Evolutionary conservation across 1,140 invertebrate genomes (phyloP).

Genomic region (Ceratina calcarata): DNA sequence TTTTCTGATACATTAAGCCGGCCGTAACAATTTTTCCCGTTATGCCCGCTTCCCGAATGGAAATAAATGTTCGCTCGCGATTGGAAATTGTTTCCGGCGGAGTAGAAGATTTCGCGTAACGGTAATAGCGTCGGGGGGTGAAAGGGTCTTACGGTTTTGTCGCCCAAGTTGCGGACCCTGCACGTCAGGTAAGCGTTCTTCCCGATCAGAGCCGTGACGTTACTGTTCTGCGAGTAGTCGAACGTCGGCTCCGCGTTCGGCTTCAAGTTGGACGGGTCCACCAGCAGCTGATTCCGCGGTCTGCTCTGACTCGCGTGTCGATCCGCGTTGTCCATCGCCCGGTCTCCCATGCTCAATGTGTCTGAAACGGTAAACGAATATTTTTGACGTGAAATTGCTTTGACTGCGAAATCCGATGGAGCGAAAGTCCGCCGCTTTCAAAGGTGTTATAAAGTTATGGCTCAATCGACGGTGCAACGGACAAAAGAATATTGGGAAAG

Average conservation of each 20-base stretch:
- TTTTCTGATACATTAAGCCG: slow-evolving; percentile 20
- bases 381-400: too few species aligned
- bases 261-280: slow-evolving; percentile 70
- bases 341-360: slow-evolving; percentile 77
- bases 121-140: too few species aligned
- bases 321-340: slow-evolving; percentile 73
- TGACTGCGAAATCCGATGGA: too few species aligned
- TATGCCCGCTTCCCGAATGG: slow-evolving; percentile 3
- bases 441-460: too few species aligned
- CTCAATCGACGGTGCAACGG: too few species aligned
- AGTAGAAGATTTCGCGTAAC: background rate
- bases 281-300: slow-evolving; percentile 77
- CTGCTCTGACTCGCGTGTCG: slow-evolving; percentile 71
- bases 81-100: background rate
- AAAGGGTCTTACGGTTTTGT: slow-evolving; percentile 85
- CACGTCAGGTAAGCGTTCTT: slow-evolving; percentile 91
- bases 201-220: slow-evolving; percentile 89
- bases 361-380: slow-evolving; percentile 68
- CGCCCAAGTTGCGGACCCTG: slow-evolving; percentile 89
- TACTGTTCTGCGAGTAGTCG: slow-evolving; percentile 87
- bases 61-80: background rate
- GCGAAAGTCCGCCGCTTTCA: too few species aligned
- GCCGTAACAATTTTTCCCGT: slow-evolving; percentile 9
- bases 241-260: slow-evolving; percentile 84
- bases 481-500: too few species aligned